Evolutionary conservation across 2,888 invertebrate genomes (phyloP), one percentile per base, ranked within the genome.

Genomic region (Morpho helenor): DNA sequence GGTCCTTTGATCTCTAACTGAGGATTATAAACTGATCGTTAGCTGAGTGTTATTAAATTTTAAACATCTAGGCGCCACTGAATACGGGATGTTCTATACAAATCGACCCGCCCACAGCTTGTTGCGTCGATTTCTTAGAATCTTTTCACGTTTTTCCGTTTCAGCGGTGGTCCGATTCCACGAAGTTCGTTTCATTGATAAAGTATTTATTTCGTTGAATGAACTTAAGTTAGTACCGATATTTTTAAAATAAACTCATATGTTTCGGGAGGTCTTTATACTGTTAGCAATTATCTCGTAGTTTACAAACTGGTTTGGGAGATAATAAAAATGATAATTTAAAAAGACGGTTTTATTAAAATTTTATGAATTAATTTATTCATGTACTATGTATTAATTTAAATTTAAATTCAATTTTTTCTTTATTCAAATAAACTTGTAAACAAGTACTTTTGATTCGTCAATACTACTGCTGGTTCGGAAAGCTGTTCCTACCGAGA

Each of bases 51-150:
- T 71, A 68, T 73, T 72, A 73, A 65, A 62, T 64, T 60, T 60
- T 61, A 71, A 76, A 77, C 82, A 79, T 79, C 60, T 63, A 72
- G 79, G 80, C 85, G 83, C 83, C 84, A 82, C 83, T 84, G 85
- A 85, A 85, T 77, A 77, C 76, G 71, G 79, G 77, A 75, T 73
- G 75, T 73, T 66, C 56, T 61, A 66, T 59, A 65, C 63, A 64
- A 67, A 61, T 61, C 60, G 69, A 66, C 68, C 66, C 9, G 40
- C 31, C 66, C 61, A 57, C 51, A 44, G 49, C 48, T 52, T 58
- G 56, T 52, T 68, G 58, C 50, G 59, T 55, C 51, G 63, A 57
- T 54, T 66, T 62, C 57, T 57, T 52, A 48, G 54, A 64, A 58
- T 64, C 66, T 65, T 68, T 68, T 68, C 65, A 60, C 60, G 63